Evolutionary conservation across 2,888 invertebrate genomes (phyloP), one percentile per base, ranked within the genome.

Genomic region (Hirtodrosophila cameraria): DNA sequence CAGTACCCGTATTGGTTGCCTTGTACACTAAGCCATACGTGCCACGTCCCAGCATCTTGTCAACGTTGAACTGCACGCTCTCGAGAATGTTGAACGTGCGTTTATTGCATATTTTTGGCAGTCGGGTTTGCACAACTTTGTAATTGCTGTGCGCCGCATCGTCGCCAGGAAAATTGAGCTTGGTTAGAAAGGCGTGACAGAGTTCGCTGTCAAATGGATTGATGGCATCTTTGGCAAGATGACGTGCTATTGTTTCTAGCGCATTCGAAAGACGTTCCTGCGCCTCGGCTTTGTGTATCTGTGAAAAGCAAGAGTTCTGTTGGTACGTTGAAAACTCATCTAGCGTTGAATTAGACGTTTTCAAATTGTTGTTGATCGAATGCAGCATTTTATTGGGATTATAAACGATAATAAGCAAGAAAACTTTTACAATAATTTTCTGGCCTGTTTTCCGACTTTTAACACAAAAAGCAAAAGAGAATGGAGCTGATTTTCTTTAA

Each of bases 161-260:
- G 30, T 93, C 93, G 80, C 91, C 93, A 0, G 96, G 96, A 85
- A 96, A 96, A 77, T 94, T 93, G 1, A 96, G 93, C 82, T 94
- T 94, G 53, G 93, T 93, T 76, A 97, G 91, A 62, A 97, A 92
- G 13, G 94, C 93, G 36, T 93, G 92, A 60, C 96, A 93, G 25
- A 96, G 91, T 57, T 93, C 93, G 62, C 94, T 93, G 88, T 94
- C 95, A 88, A 97, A 98, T 0, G 98, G 98, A 93, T 98, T 96
- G 45, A 96, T 93, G 8, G 88, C 88, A 43, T 88, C 78, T 61
- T 90, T 91, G 8, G 84, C 82, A 67, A 90, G 38, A 59, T 91
- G 91, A 2, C 88, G 88, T 1, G 88, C 88, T 15, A 91, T 91
- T 0, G 90, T 87, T 49, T 84, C 87, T 23, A 89, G 54, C 0